Evolutionary conservation across 1,140 invertebrate genomes (phyloP).

Genomic region (Drosophila lacertosa): DNA sequence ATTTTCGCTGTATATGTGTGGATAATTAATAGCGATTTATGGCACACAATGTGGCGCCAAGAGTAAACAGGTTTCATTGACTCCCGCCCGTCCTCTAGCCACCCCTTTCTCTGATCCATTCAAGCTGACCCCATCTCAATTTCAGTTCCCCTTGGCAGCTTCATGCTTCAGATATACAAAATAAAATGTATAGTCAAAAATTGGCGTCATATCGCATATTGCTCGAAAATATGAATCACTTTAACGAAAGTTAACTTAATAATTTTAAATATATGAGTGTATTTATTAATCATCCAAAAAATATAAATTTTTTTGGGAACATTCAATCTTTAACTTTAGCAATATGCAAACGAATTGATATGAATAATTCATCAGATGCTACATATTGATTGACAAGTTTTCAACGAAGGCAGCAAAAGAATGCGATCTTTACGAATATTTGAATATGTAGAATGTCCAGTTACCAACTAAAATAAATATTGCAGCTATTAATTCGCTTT

Average conservation of each 20-base stretch:
- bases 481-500: too few species aligned
- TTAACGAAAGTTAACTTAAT: not conserved
- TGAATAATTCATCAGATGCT: constrained; percentile 37
- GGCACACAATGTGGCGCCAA: constrained; percentile 19
- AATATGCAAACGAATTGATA: constrained; percentile 17
- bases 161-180: too few species aligned
- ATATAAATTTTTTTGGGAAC: constrained; percentile 24
- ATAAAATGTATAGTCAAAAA: constrained; percentile 3
- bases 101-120: not conserved
- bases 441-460: too few species aligned
- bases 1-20: constrained; percentile 22
- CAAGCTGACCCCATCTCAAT: not conserved
- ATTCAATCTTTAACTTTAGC: constrained; percentile 9
- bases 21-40: constrained; percentile 74
- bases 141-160: not conserved
- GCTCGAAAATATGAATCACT: constrained; percentile 2
- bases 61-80: constrained; percentile 51
- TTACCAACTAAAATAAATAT: too few species aligned
- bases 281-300: constrained; percentile 28
- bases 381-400: not conserved
- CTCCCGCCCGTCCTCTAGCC: constrained; percentile 10
- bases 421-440: too few species aligned
- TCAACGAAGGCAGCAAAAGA: too few species aligned
- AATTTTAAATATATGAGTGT: not conserved
- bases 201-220: not conserved